Evolutionary conservation across 2,113 vertebrate genomes (phyloP), one percentile per base, ranked within the genome.

Genomic region (Psilopsiagon aymara): DNA sequence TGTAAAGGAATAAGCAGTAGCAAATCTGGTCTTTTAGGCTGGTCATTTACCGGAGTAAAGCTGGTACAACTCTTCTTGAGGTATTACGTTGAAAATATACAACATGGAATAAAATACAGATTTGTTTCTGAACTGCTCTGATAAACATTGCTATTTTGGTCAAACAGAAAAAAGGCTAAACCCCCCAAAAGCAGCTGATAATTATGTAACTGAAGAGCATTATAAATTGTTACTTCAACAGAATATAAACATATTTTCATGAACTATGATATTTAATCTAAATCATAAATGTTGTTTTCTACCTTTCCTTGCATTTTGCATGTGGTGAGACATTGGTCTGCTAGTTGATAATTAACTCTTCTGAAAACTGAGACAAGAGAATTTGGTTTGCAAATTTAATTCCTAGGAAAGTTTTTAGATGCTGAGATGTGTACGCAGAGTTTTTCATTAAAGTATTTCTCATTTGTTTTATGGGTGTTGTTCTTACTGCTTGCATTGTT

Each of bases 321-420:
- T 95, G 88, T 88, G 96, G 92, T 69, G 88, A 96, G 88, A 96
- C 82, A 62, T 62, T 66, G 86, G 91, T 95, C 83, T 94, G 51
- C 66, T 62, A 33, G 90, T 43, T 93, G 66, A 93, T 95, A 92
- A 97, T 97, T 96, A 97, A 76, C 62, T 91, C 92, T 89, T 84
- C 91, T 89, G 77, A 93, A 96, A 96, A 92, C 77, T 64, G 69
- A 95, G 66, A 68, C 87, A 46, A 69, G 28, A 82, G 39, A 92
- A 96, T 97, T 97, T 97, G 96, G 78, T 96, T 97, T 96, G 90
- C 87, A 96, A 96, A 97, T 96, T 78, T 75, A 91, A 92, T 96
- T 97, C 80, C 69, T 75, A 95, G 69, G 95, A 96, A 97, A 13
- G 12, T 41, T 92, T 63, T 92, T 64, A 94, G 88, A 91, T 92